phyloP scores from a whole-genome alignment of 2,888 invertebrate genomes.

The Melieria picta region DNA sequence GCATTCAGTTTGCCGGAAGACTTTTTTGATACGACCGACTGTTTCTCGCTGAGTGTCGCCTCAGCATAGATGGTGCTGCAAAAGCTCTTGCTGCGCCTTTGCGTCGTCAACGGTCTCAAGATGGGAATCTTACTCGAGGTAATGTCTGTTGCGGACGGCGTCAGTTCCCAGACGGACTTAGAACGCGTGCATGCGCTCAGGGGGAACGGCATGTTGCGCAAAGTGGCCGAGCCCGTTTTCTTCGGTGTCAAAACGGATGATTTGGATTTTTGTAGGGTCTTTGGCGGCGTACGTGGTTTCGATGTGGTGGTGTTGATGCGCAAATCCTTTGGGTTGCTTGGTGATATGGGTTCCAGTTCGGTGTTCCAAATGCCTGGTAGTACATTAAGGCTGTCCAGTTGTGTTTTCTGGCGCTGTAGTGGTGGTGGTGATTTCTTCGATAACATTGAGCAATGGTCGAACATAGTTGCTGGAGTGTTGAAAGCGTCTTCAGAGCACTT shows the following conservation, averaged over 20 bases:
- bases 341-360: constrained; percentile 2
- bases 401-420: no score
- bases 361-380: neutral
- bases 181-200: constrained; percentile 43
- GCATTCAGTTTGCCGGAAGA: neutral
- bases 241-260: constrained; percentile 75
- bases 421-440: no score
- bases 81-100: constrained; percentile 58
- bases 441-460: no score
- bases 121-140: constrained; percentile 72
- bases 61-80: constrained; percentile 33
- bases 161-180: constrained; percentile 66
- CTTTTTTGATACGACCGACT: neutral
- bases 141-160: constrained; percentile 53
- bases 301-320: neutral
- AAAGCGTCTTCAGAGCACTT: no score
- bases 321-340: neutral
- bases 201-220: constrained; percentile 44
- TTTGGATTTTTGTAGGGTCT: constrained; percentile 73
- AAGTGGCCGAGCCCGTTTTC: constrained; percentile 42
- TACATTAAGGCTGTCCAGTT: no score
- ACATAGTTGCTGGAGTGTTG: no score
- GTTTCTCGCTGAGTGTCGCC: constrained; percentile 16
- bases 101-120: constrained; percentile 55
- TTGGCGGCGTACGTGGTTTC: constrained; percentile 32